Conservation (phyloP, 2,888 invertebrate species). For the Lasioglossum lativentre region DNA sequence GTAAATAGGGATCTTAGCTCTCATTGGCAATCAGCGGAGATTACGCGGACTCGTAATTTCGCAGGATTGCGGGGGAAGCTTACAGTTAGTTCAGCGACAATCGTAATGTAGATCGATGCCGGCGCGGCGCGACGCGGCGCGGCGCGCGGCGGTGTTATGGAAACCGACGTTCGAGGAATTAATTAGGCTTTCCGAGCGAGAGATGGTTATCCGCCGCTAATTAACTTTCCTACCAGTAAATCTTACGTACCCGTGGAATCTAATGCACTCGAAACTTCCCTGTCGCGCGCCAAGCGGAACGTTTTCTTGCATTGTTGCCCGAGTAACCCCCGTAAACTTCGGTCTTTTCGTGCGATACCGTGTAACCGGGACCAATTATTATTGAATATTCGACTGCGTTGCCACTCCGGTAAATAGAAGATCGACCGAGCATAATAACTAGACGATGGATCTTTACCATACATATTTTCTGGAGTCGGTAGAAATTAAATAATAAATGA, state of each 20-base stretch:
- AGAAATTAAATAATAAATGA: too few species aligned
- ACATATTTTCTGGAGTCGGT: neutral
- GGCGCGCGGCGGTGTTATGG: constrained; percentile 37
- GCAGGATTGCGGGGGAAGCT: constrained; percentile 50
- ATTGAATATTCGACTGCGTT: neutral
- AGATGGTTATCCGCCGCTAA: constrained; percentile 52
- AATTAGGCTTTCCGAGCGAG: constrained; percentile 36
- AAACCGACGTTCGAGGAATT: constrained; percentile 48
- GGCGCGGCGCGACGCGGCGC: too few species aligned
- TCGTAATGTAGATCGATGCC: constrained; percentile 67
- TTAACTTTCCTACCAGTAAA: constrained; percentile 34
- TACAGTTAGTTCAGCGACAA: constrained; percentile 54
- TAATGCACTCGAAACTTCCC: constrained; percentile 3
- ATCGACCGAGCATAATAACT: neutral
- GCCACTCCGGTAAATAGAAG: neutral
- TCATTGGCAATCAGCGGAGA: constrained; percentile 50
- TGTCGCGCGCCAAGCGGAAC: neutral
- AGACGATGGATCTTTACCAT: neutral
- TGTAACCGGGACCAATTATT: neutral
- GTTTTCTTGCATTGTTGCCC: neutral
- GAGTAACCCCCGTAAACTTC: neutral
- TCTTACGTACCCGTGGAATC: neutral
- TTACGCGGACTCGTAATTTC: constrained; percentile 57
- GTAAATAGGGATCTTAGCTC: constrained; percentile 40
- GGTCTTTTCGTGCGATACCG: neutral